Evolutionary conservation across 1,140 invertebrate species (phyloP).

Genomic region (Phenacoccus solenopsis): DNA sequence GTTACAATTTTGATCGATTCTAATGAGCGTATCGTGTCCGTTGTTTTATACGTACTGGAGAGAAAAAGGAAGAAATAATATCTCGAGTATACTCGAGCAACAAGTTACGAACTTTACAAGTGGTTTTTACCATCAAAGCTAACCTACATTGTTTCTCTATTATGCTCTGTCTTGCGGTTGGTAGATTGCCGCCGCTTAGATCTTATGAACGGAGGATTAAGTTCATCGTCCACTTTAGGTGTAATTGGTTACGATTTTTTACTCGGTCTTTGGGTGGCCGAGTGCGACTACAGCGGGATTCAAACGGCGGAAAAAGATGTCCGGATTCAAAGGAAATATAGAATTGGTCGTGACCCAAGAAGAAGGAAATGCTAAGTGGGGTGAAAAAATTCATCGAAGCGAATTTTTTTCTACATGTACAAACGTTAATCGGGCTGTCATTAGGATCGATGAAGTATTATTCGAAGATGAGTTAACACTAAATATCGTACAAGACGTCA

Average conservation of each 20-base stretch:
- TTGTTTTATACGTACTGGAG: not conserved
- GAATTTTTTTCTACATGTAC: too few relatives aligned
- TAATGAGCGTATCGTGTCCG: not conserved
- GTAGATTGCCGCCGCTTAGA: not conserved
- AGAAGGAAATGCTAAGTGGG: too few relatives aligned
- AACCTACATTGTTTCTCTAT: not conserved
- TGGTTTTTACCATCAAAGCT: not conserved
- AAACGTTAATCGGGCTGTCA: too few relatives aligned
- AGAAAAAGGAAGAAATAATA: too few relatives aligned
- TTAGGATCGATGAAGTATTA: too few relatives aligned
- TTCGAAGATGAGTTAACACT: too few relatives aligned
- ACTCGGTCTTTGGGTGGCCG: not conserved
- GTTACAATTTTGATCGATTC: not conserved
- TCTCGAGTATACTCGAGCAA: not conserved
- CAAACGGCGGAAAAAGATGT: too few relatives aligned
- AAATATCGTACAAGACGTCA: too few relatives aligned
- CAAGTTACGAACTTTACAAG: not conserved
- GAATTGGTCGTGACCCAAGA: too few relatives aligned
- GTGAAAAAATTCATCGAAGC: too few relatives aligned
- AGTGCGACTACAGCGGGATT: too few relatives aligned
- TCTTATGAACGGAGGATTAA: not conserved
- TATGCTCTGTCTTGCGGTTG: not conserved
- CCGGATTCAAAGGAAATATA: too few relatives aligned
- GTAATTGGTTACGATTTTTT: not conserved
- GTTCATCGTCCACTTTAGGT: not conserved